Conservation (phyloP, 2,888 invertebrate species). For the Ochropleura plecta region DNA sequence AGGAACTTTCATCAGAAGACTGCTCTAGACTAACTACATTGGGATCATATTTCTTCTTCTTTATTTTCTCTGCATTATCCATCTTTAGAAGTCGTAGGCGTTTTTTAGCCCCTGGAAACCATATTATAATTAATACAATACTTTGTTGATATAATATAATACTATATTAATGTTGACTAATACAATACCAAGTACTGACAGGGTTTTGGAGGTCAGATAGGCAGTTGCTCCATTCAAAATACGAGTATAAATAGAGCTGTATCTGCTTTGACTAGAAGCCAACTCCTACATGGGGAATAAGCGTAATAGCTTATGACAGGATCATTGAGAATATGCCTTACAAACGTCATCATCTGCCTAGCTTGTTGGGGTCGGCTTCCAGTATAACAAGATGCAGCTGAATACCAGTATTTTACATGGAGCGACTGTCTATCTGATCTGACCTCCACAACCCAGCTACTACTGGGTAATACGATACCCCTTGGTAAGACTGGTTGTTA, state of each 20-base stretch:
- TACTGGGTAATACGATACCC: too few species aligned
- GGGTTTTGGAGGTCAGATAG: neutral
- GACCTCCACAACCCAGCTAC: too few species aligned
- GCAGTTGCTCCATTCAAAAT: neutral
- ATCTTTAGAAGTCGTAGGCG: constrained; percentile 88
- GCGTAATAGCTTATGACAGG: neutral
- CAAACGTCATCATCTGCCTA: too few species aligned
- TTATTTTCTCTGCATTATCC: constrained; percentile 83
- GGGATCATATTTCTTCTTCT: constrained; percentile 90
- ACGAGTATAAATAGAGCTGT: neutral
- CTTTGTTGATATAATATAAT: too few species aligned
- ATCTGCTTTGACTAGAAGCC: neutral
- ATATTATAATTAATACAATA: neutral
- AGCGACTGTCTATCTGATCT: too few species aligned
- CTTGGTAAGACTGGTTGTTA: too few species aligned
- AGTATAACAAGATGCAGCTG: too few species aligned
- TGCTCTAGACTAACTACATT: constrained; percentile 93
- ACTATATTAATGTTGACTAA: too few species aligned
- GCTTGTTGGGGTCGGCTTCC: too few species aligned
- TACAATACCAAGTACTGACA: neutral
- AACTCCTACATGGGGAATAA: neutral
- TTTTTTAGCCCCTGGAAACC: constrained; percentile 89
- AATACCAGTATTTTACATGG: too few species aligned
- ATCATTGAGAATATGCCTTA: neutral
- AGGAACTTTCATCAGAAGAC: constrained; percentile 75